Base-by-base conservation (phyloP, 1,140 invertebrate genomes). In the Macrocentrus cingulum region DNA sequence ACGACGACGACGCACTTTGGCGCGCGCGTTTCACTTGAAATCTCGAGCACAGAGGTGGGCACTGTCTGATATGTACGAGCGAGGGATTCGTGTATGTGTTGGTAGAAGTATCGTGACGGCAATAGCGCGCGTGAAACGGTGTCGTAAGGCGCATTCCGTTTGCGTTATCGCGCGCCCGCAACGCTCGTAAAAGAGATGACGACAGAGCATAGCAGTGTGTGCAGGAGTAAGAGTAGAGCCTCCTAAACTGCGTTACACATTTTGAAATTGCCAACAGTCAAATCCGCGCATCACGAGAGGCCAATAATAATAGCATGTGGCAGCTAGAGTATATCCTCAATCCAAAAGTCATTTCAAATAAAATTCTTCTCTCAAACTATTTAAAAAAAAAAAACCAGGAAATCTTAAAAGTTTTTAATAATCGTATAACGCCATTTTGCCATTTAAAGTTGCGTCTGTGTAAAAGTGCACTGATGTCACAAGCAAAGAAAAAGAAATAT, bases 1-100 rank as follows among this genome's bases (percentile, higher is more conserved):
- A 74, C 68, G 68, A 67, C 65, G 64, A 65, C 64, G 59, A 67
- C 63, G 60, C 52, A 64, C 58, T 63, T 66, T 62, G 59, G 55
- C 61, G 54, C 57, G 60, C 61, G 58, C 61, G 62, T 63, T 64
- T 64, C 56, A 52, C 61, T 59, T 59, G 60, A 58, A 46, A 66
- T 64, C 58, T 53, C 58, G 42, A 46, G 51, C 44, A 59, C 50
- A 62, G 60, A 61, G 44, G 59, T 60, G 63, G 50, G 51, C 23
- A 39, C 53, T 62, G 56, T 59, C 49, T 60, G 50, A 19, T 39
- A 11, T 52, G 36, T 52, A 22, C n/a, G n/a, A n/a, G n/a, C 13
- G 11, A 8, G 20, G 29, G 18, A 16, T 51, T 4, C 18, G 20
- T 39, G 19, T 37, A 15, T 22, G 15, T 52, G 19, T 23, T 20